Conservation (phyloP, 64 coral and sea anemone species). For the Cladopsammia gracilis region DNA sequence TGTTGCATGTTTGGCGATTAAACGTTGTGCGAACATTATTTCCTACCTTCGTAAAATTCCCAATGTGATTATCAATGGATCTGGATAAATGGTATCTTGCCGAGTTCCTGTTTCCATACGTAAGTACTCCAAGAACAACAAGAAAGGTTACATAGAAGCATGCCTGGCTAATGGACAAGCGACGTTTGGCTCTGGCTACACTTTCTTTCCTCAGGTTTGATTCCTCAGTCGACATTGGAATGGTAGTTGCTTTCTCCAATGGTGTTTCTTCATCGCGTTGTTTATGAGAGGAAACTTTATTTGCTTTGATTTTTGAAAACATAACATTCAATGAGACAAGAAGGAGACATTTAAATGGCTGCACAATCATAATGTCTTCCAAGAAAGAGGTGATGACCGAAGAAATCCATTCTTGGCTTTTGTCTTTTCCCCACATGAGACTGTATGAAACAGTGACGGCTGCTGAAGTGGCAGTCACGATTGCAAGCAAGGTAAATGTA, state of each 20-base stretch:
- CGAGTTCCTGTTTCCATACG: background rate
- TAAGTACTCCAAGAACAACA: background rate
- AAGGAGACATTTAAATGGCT: background rate
- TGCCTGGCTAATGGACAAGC: background rate
- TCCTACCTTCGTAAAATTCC: background rate
- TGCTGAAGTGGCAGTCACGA: background rate
- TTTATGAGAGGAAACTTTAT: background rate
- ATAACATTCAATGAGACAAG: background rate
- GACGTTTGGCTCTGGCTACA: background rate
- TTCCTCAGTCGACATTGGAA: background rate
- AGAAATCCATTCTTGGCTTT: constrained; percentile 2
- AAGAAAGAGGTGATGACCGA: background rate
- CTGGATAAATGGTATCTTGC: background rate
- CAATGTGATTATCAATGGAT: background rate
- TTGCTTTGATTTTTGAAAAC: background rate
- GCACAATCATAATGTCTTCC: background rate
- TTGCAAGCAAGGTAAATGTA: background rate
- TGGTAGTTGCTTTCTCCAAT: background rate
- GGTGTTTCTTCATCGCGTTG: background rate
- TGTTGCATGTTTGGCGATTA: too few relatives aligned
- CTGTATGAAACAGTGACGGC: background rate
- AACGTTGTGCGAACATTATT: too few relatives aligned
- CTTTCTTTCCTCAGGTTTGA: background rate
- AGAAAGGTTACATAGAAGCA: background rate
- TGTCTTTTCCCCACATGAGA: background rate